A percentile compares a stretch with the other conserved stretches of the same genome.
Evolutionary conservation across 2,113 vertebrate species (phyloP).

Genomic region (Chionomys nivalis): DNA sequence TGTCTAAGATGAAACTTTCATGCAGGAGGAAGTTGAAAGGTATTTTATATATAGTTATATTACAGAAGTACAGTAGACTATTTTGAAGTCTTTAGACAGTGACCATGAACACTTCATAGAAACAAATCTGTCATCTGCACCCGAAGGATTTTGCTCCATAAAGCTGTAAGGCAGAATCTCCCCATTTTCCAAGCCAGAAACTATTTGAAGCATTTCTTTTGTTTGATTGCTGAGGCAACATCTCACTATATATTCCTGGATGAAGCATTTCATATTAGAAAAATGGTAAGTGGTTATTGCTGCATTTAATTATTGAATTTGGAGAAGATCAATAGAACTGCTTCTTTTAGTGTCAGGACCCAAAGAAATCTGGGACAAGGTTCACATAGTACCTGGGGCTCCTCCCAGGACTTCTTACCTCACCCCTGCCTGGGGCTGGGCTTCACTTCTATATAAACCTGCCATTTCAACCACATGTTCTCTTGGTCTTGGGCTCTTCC

Average conservation of each 20-base stretch:
- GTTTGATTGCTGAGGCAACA: neutral
- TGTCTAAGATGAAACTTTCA: conserved; percentile 41
- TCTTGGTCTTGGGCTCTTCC: neutral
- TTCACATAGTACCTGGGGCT: too few species aligned
- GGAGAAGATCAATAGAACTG: conserved; percentile 55
- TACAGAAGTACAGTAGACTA: neutral
- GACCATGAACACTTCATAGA: neutral
- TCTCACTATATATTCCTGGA: neutral
- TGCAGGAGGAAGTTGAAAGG: conserved; percentile 14
- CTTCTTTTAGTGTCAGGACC: conserved; percentile 43
- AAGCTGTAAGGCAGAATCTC: neutral
- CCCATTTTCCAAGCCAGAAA: conserved; percentile 32
- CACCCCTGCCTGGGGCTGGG: neutral
- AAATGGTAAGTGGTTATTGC: conserved; percentile 67
- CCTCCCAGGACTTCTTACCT: neutral
- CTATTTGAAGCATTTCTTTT: neutral
- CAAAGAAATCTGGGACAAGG: neutral
- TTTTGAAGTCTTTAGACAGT: conserved; percentile 30
- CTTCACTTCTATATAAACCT: neutral
- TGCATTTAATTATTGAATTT: conserved; percentile 61
- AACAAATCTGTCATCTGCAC: conserved; percentile 13
- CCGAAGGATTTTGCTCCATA: conserved; percentile 28
- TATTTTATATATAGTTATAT: conserved; percentile 22
- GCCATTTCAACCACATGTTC: neutral
- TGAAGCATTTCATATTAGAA: conserved; percentile 45